Evolutionary conservation across 2,113 vertebrate species (phyloP), one percentile per base, ranked within the genome.

Genomic region (Alaudala cheleensis): DNA sequence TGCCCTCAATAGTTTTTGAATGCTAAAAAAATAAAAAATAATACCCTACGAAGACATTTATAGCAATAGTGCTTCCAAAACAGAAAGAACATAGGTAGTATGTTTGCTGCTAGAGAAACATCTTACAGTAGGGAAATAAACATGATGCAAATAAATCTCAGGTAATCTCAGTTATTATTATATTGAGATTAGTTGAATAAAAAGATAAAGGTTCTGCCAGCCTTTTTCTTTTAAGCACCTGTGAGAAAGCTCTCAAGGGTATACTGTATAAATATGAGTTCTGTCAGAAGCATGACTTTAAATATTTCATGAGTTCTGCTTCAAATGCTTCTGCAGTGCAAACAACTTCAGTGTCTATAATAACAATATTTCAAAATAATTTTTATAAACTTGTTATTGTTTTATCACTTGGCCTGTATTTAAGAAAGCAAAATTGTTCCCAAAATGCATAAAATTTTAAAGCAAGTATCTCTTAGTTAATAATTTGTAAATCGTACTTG

Each of bases 91-190:
- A 12, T 84, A 2, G 22, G 12, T 37, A 22, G 14, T 47, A 57
- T 58, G 5, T 81, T 54, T 90, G 11, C 34, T 82, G 19, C 18
- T 73, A 57, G n/a, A 80, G 42, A 80, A 86, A 81, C 8, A 6
- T 33, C 9, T 56, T 93, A 71, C 19, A 51, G 14, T 60, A 67
- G 22, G 40, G 31, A 90, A 81, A 62, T 78, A 84, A 80, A 62
- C 18, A 76, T 14, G 80, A 61, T 37, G 65, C 12, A 83, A 73
- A 82, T 61, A 70, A 81, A 77, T 74, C 58, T 82, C 19, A 62
- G 66, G 92, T 91, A 94, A 56, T 92, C 61, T 82, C 29, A 26
- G 13, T 69, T 87, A 64, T 71, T 60, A 92, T 81, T 91, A 86
- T 80, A 56, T 3, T 3, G 51, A 71, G 39, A 74, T 62, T 84